Base-by-base conservation (phyloP, 2,113 vertebrate genomes). In the Sprattus sprattus region DNA sequence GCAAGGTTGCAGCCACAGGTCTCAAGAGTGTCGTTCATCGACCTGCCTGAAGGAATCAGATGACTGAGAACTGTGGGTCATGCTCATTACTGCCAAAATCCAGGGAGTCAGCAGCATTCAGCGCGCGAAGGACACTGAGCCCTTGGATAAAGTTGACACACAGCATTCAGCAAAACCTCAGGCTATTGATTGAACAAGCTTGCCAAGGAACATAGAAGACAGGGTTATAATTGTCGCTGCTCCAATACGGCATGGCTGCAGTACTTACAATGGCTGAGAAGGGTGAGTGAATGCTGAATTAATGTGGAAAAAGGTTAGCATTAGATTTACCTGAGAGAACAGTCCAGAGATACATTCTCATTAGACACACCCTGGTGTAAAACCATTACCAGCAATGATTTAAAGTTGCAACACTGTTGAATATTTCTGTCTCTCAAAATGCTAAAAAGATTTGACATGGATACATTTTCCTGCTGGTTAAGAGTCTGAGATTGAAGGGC, bases 61-160 rank as follows among this genome's bases (percentile, higher is more conserved):
- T 94, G 94, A 94, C 89, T 44, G 90, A 87, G 90, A 88, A 85
- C 89, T 93, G 92, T 91, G 83, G 86, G 89, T 87, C 28, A 80
- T 86, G 49, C 86, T 92, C 89, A 90, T 93, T 93, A 93, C 89
- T 81, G 81, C 3, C 88, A 82, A 82, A 92, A 92, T 90, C 88
- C 64, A 11, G 85, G 88, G 89, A 83, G 90, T 94, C 93, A 94
- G 92, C 93, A 91, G 1, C 39, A 39, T 39, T 39, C 8, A 25
- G 64, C 64, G 49, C 9, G 87, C 89, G 88, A 89, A 85, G 82
- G 85, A 80, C 54, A 81, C 85, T 44, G 71, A 93, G 91, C 86
- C 83, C 91, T 92, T 91, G 92, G 89, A 89, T 39, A 18, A 87
- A 71, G 11, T 67, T 81, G 81, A 80, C n/a, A 83, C 28, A 15